Evolutionary conservation across 2,797 vertebrate species (phyloP).

Genomic region (Cyprinodon diabolis): DNA sequence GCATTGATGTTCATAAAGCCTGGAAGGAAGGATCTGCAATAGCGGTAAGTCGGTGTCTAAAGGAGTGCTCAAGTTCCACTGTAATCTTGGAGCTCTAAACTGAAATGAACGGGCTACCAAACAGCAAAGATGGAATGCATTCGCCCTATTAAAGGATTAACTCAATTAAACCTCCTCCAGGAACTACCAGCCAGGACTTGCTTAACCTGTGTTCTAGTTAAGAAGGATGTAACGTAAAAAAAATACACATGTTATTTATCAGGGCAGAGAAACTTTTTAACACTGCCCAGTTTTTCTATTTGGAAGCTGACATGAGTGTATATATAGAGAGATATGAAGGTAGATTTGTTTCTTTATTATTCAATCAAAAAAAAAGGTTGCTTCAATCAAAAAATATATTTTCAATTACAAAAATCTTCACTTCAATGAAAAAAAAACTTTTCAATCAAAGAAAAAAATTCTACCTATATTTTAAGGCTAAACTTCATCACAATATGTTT

Average conservation of each 20-base stretch:
- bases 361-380: too few species aligned
- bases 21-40: too few species aligned
- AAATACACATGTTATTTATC: background rate
- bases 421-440: too few species aligned
- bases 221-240: background rate
- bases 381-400: too few species aligned
- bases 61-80: background rate
- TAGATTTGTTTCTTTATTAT: too few species aligned
- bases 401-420: too few species aligned
- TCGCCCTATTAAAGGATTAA: background rate
- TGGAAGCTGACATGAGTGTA: background rate
- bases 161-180: background rate
- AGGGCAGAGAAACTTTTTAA: background rate
- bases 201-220: background rate
- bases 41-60: too few species aligned
- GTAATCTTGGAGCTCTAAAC: background rate
- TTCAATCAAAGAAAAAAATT: too few species aligned
- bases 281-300: background rate
- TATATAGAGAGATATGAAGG: too few species aligned
- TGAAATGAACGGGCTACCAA: background rate
- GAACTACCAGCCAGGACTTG: background rate
- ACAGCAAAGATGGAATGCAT: background rate
- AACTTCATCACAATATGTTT: too few species aligned
- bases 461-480: too few species aligned
- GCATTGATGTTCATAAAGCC: too few species aligned